Evolutionary conservation across 1,140 invertebrate genomes (phyloP), one percentile per base, ranked within the genome.

Genomic region (Lerema accius): DNA sequence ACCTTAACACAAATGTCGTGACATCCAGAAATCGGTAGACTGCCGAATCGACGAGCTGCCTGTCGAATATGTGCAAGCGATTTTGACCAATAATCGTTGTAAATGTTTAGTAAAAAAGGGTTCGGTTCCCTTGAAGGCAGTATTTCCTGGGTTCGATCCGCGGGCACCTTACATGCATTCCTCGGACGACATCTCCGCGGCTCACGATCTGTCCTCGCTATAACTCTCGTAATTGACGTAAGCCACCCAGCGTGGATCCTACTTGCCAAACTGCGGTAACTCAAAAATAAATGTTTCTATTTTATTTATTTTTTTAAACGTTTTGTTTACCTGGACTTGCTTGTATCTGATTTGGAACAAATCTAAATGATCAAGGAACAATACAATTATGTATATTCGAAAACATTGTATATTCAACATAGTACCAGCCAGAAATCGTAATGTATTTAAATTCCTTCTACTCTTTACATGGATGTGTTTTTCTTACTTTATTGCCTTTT

Each of bases 221-320:
- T 84, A 85, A 85, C 79, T 85, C 82, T 65, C 62, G 78, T 84
- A 87, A 87, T 84, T 82, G 84, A 87, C 81, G 78, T 81, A 49
- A 80, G 77, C 84, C 84, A 85, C 84, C 84, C 84, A 84, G 74
- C 53, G 65, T 42, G 78, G 67, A 49, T 32, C 45, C 37, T 35
- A 23, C 10, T 0, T 1, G 42, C 11, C 48, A 63, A 74, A 64
- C 46, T 16, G 45, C 13, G 1, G 7, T 58, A 71, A 72, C 70
- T 53, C n/a, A 17, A 28, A 49, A 62, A 43, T 58, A 46, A 26
- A 26, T 55, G 0, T n/a, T 42, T 55, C 42, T 42, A n/a, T n/a
- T n/a, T n/a, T n/a, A n/a, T n/a, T n/a, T n/a, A n/a, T n/a, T n/a
- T n/a, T n/a, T n/a, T n/a, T n/a, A n/a, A n/a, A n/a, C n/a, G n/a